A percentile compares a stretch with the other conserved stretches of the same genome.
Conservation (phyloP, 2,888 invertebrate species). For the Salticus scenicus region DNA sequence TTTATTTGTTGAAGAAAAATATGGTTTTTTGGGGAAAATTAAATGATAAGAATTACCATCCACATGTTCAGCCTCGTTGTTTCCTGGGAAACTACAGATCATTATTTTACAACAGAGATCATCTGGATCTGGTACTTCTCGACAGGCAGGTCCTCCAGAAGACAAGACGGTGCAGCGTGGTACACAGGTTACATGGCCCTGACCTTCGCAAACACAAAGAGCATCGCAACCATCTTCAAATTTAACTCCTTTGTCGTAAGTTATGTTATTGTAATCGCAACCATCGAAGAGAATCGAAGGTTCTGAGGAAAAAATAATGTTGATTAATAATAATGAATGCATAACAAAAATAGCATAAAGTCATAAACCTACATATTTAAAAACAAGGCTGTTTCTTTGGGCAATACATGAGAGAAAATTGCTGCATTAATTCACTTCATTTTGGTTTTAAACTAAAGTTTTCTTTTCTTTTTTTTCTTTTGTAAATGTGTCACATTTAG, state of each 20-base stretch:
- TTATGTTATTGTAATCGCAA: slow-evolving; percentile 81
- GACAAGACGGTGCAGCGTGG: slow-evolving; percentile 75
- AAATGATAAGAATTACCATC: no score
- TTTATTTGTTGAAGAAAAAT: no score
- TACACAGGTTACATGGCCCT: slow-evolving; percentile 84
- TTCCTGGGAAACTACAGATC: slow-evolving; percentile 70
- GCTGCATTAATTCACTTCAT: no score
- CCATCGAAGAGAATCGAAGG: slow-evolving; percentile 76
- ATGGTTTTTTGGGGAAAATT: no score
- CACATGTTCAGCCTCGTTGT: slow-evolving; percentile 29
- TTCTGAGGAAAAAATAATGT: slow-evolving; percentile 69
- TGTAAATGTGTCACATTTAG: no score
- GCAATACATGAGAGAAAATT: no score
- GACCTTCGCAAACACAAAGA: slow-evolving; percentile 85
- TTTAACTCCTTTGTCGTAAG: slow-evolving; percentile 82
- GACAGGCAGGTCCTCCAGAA: slow-evolving; percentile 60
- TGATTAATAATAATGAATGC: no score
- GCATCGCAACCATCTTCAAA: slow-evolving; percentile 87
- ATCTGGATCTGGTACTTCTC: slow-evolving; percentile 70
- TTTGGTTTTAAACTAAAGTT: no score
- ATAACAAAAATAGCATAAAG: no score
- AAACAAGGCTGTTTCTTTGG: no score
- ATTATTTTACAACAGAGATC: slow-evolving; percentile 72
- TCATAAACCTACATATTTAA: no score
- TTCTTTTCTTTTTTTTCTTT: no score